phyloP scores from a whole-genome alignment of 1,140 invertebrate genomes.

The Drosophila persimilis region DNA sequence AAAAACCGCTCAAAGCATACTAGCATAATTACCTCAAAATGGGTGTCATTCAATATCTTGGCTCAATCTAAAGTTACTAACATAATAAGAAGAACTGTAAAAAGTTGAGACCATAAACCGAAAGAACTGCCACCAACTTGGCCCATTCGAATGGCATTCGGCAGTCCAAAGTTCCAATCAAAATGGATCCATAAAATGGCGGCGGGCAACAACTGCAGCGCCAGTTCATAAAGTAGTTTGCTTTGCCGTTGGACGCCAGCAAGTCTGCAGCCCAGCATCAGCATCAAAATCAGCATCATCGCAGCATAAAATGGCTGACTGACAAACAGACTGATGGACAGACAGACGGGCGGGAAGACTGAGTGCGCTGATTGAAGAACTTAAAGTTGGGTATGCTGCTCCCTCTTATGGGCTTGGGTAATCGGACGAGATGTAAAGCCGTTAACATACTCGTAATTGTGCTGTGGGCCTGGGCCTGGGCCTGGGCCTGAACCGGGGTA shows the following conservation, averaged over 20 bases:
- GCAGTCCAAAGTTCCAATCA: constrained; percentile 33
- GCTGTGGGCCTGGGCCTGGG: too few relatives aligned
- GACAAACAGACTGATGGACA: constrained; percentile 25
- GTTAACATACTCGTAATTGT: constrained; percentile 20
- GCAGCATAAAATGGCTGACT: constrained; percentile 32
- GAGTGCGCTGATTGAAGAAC: constrained; percentile 10
- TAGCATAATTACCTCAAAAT: constrained; percentile 9
- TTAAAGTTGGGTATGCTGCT: constrained; percentile 33
- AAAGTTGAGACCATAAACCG: constrained; percentile 31
- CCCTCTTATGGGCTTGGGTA: constrained; percentile 11
- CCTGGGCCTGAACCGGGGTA: not conserved
- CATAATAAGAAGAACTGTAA: constrained; percentile 9
- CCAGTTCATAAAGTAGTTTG: constrained; percentile 17
- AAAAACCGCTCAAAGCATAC: too few relatives aligned
- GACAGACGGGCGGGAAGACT: not conserved
- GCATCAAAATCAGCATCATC: constrained; percentile 45
- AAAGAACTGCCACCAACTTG: constrained; percentile 24
- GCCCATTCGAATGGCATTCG: constrained; percentile 29
- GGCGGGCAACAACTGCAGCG: not conserved
- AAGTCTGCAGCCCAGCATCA: constrained; percentile 46
- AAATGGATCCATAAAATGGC: constrained; percentile 49
- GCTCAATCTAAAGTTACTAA: constrained; percentile 1
- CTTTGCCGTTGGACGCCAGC: constrained; percentile 39
- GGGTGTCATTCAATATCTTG: not conserved
- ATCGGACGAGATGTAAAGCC: constrained; percentile 30